These are phyloP conservation scores for Drosophila arizonae DNA, from an alignment of 1,140 invertebrate species.

Conservation along the genomic window DNA sequence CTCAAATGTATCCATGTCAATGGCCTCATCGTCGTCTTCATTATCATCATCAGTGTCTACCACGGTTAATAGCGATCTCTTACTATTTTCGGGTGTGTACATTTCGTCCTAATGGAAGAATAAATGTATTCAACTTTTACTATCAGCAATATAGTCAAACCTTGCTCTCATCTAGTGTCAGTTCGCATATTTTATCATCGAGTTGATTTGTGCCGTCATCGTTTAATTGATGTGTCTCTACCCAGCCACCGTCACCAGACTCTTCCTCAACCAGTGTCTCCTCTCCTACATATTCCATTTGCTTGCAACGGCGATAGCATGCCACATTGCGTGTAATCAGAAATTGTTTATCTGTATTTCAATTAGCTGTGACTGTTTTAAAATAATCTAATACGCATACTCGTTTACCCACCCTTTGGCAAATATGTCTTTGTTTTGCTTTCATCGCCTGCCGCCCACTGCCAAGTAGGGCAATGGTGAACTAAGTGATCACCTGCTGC, in stretches of 20 bases:
- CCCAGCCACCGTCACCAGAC: constrained; percentile 97
- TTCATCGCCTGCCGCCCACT: constrained; percentile 97
- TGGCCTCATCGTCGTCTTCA: constrained; percentile 96
- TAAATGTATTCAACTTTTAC: background rate
- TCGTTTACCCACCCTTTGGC: constrained; percentile 84
- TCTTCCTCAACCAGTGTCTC: constrained; percentile 95
- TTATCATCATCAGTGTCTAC: constrained; percentile 83
- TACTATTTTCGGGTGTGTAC: constrained; percentile 68
- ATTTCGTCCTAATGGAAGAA: constrained; percentile 66
- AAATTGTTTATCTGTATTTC: constrained; percentile 94
- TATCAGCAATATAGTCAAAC: constrained; percentile 31
- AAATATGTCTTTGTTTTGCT: constrained; percentile 93
- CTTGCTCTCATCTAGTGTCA: constrained; percentile 86
- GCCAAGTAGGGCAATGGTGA: constrained; percentile 99
- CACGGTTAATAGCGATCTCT: constrained; percentile 32
- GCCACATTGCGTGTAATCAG: constrained; percentile 98
- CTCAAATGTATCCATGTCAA: constrained; percentile 99
- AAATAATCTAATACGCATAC: constrained; percentile 3
- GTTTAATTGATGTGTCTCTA: constrained; percentile 94
- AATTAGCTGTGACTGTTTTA: constrained; percentile 22
- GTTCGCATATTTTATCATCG: constrained; percentile 85
- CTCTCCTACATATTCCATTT: constrained; percentile 96
- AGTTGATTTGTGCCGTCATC: constrained; percentile 82
- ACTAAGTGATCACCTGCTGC: constrained; percentile 99
- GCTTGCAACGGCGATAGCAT: constrained; percentile 95